A percentile compares a stretch with the other conserved stretches of the same genome.
Evolutionary conservation across 2,888 invertebrate species (phyloP).

Genomic region (Diarsia rubi): DNA sequence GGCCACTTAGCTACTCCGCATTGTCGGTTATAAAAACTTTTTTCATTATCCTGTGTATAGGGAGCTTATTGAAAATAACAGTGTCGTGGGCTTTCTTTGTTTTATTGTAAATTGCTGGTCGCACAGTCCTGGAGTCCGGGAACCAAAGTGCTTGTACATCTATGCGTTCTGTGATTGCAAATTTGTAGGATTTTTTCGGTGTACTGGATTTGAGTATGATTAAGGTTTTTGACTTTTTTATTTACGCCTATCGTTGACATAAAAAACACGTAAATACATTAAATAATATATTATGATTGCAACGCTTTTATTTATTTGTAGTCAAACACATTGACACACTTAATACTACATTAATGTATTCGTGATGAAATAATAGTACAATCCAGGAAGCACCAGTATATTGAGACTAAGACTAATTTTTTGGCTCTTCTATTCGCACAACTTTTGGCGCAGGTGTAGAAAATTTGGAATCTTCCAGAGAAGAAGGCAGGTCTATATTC

Average conservation of each 20-base stretch:
- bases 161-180: conserved; percentile 33
- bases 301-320: neutral
- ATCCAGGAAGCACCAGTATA: neutral
- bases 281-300: neutral
- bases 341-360: neutral
- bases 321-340: neutral
- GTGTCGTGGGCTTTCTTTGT: conserved; percentile 79
- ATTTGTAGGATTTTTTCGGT: conserved; percentile 18
- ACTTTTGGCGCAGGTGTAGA: neutral
- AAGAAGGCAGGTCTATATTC: conserved; percentile 77
- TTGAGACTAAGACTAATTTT: no score
- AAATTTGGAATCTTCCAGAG: conserved; percentile 75
- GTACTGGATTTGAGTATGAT: neutral
- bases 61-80: conserved; percentile 88
- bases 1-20: conserved; percentile 70
- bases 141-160: conserved; percentile 49
- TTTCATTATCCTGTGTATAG: conserved; percentile 85
- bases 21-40: conserved; percentile 88
- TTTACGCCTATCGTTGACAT: neutral
- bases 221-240: neutral
- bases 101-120: conserved; percentile 81
- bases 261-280: neutral
- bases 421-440: conserved; percentile 17
- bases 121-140: conserved; percentile 15
- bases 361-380: neutral